Percentiles rank a stretch among this genome's conserved stretches.
Conservation (phyloP, 2,888 invertebrate species). For the Neria commutata region DNA sequence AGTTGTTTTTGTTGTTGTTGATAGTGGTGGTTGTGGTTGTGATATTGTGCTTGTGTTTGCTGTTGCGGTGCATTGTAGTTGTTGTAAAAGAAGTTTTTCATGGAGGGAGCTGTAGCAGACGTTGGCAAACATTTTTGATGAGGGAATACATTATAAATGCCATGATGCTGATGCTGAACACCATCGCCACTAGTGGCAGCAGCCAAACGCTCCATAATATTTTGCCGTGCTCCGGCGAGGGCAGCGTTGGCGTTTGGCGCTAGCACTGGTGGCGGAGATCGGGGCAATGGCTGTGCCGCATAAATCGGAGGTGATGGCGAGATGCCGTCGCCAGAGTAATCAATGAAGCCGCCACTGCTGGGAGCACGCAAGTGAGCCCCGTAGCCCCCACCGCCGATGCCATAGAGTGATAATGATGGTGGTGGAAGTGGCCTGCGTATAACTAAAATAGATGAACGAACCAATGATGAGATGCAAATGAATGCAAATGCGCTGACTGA, state of each 20-base stretch:
- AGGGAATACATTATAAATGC: constrained; percentile 42
- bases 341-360: constrained; percentile 53
- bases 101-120: not conserved
- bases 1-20: constrained; percentile 46
- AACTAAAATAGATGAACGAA: constrained; percentile 62
- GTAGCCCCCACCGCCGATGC: constrained; percentile 44
- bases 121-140: constrained; percentile 26
- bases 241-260: constrained; percentile 44
- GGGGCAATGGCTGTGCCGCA: constrained; percentile 19
- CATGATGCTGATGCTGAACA: constrained; percentile 32
- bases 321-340: constrained; percentile 62
- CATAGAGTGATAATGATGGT: too few relatives aligned
- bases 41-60: constrained; percentile 16
- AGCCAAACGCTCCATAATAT: constrained; percentile 49
- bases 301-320: constrained; percentile 35
- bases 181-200: constrained; percentile 19
- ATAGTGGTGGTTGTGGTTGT: constrained; percentile 13
- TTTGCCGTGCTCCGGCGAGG: constrained; percentile 57
- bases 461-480: constrained; percentile 43
- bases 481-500: constrained; percentile 18
- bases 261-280: constrained; percentile 36
- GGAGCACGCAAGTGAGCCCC: constrained; percentile 37
- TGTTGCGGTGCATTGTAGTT: constrained; percentile 9
- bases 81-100: not conserved
- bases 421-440: constrained; percentile 65